Base-by-base conservation (phyloP, 2,888 invertebrate species). In the Ormyrus nitidulus region DNA sequence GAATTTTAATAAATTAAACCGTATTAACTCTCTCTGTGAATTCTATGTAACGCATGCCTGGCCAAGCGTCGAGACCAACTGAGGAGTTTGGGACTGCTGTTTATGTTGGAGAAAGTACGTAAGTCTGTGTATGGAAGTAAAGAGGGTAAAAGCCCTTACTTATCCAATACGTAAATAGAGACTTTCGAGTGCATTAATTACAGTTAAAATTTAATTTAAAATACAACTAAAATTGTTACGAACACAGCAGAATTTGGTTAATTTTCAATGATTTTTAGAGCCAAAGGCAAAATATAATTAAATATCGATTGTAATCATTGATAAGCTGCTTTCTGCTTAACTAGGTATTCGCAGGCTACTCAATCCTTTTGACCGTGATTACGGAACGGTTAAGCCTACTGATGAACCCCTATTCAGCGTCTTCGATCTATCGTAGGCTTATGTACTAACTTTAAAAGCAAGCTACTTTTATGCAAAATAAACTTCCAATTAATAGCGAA, bases 331-430 rank as follows among this genome's bases (percentile, higher is more conserved):
- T 80, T 80, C 68, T 72, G 53, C 73, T 77, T 80, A 77, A 77
- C 77, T 77, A 77, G 77, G 62, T 80, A 76, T 77, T 77, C 68
- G 68, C 62, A 69, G 80, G 72, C 61, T 69, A 80, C 72, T 80
- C 74, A 75, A 80, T 80, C 80, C 80, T 80, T 77, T 77, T 73
- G 73, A 77, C 76, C 80, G 77, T 80, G 80, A 80, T 80, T 80
- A 80, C 66, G 77, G 68, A 68, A 77, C 68, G 69, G 68, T 77
- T 77, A 80, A 75, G 74, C 70, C 53, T 19, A 11, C 77, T 86
- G 85, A 86, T 84, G 86, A 86, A 84, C 83, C 84, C 83, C 86
- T 85, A 87, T 85, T 87, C 86, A 86, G 64, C 74, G 34, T 80
- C 65, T 79, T 80, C 75, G 70, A 75, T 80, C 71, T 80, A 80